Conservation (phyloP, 2,888 invertebrate genomes). For the Cantharis rufa region DNA sequence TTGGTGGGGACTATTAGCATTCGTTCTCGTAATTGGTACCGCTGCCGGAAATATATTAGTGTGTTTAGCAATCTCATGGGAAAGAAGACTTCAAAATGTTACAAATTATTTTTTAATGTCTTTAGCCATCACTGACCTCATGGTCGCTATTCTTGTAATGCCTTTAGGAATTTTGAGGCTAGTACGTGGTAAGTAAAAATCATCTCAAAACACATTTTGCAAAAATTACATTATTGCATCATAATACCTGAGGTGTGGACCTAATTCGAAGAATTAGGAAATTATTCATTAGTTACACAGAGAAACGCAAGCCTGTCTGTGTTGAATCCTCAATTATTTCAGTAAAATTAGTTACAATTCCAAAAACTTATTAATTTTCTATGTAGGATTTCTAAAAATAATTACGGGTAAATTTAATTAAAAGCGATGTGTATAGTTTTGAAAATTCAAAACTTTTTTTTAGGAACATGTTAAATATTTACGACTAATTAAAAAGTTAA, state of each 20-base stretch:
- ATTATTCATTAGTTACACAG: not conserved
- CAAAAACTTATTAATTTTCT: not conserved
- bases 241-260: not conserved
- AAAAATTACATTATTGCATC: not conserved
- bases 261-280: not conserved
- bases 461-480: not conserved
- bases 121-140: constrained; percentile 90
- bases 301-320: not conserved
- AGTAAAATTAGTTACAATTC: not conserved
- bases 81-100: constrained; percentile 90
- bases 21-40: constrained; percentile 80
- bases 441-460: not conserved
- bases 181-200: constrained; percentile 70
- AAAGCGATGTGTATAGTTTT: not conserved
- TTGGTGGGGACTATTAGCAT: constrained; percentile 82
- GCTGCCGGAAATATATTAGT: constrained; percentile 93
- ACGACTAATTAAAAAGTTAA: not conserved
- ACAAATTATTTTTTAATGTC: constrained; percentile 98
- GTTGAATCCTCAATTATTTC: not conserved
- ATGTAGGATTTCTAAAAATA: not conserved
- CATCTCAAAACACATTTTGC: not conserved
- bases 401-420: not conserved
- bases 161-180: constrained; percentile 86
- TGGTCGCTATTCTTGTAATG: constrained; percentile 95
- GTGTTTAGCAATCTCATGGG: constrained; percentile 90